Percentiles rank a stretch among this genome's conserved stretches.
These are phyloP conservation scores for Coturnix japonica DNA, from an alignment of 2,113 vertebrate species.

Conservation along the genomic window DNA sequence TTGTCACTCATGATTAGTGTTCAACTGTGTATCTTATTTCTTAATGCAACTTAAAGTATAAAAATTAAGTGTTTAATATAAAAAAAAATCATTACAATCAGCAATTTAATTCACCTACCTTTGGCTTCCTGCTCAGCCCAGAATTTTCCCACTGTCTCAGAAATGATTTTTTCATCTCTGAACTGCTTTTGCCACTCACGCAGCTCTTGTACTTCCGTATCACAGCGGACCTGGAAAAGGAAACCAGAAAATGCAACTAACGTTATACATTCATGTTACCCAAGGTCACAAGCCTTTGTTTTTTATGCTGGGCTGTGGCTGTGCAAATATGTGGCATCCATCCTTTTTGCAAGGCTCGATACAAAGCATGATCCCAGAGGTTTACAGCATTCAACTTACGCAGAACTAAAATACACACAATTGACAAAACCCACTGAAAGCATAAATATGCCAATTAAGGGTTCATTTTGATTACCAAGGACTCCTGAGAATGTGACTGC, in stretches of 20 bases:
- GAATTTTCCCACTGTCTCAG: slow-evolving; percentile 80
- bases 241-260: neutral
- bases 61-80: neutral
- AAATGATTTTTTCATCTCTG: slow-evolving; percentile 82
- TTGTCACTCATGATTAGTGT: neutral
- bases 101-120: slow-evolving; percentile 74
- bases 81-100: neutral
- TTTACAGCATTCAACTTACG: neutral
- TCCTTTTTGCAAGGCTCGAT: neutral
- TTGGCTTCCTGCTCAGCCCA: slow-evolving; percentile 86
- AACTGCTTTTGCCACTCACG: slow-evolving; percentile 91
- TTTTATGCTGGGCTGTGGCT: neutral
- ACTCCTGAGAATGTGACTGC: slow-evolving; percentile 21
- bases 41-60: neutral
- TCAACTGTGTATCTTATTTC: neutral
- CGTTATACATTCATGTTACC: neutral
- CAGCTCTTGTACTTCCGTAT: slow-evolving; percentile 87
- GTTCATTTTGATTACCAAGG: slow-evolving; percentile 35
- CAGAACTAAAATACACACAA: neutral
- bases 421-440: slow-evolving; percentile 11
- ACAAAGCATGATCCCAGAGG: neutral
- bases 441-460: slow-evolving; percentile 40
- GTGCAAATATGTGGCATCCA: neutral
- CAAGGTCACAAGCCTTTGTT: neutral
- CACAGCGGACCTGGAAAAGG: slow-evolving; percentile 81